These are phyloP conservation scores for Andricus grossulariae DNA, from an alignment of 1,140 invertebrate genomes.

Conservation along the genomic window DNA sequence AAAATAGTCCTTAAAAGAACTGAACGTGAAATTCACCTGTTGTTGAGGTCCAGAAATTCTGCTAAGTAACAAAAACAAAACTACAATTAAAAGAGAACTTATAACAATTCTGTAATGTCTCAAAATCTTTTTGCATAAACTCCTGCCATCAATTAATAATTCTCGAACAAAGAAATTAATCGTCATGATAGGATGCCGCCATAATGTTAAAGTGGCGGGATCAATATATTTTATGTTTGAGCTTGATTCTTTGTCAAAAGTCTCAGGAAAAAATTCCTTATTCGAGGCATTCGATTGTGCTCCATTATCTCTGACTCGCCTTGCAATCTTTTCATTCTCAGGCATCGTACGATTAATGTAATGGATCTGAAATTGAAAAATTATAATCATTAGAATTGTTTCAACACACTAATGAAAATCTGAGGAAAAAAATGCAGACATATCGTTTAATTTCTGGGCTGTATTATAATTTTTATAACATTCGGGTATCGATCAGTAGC, in stretches of 20 bases:
- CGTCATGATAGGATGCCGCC: conserved; percentile 89
- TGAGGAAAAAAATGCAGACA: no score
- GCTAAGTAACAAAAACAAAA: conserved; percentile 72
- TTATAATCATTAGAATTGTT: neutral
- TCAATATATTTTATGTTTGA: conserved; percentile 66
- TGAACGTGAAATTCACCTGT: conserved; percentile 68
- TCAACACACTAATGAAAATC: no score
- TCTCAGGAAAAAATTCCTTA: neutral
- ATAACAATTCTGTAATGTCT: conserved; percentile 67
- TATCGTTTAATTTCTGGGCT: no score
- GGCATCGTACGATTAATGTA: neutral
- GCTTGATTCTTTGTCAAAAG: conserved; percentile 47
- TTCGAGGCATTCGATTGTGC: neutral
- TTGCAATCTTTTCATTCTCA: conserved; percentile 1
- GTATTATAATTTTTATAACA: no score
- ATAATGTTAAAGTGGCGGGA: conserved; percentile 85
- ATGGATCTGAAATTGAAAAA: neutral
- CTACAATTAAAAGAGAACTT: conserved; percentile 68
- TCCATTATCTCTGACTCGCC: conserved; percentile 2
- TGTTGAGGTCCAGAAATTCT: conserved; percentile 79
- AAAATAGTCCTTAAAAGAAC: neutral
- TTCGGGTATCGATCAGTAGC: no score
- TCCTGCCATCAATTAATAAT: conserved; percentile 79
- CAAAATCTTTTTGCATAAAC: conserved; percentile 76
- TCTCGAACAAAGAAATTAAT: conserved; percentile 90